phyloP scores from a whole-genome alignment of 2,888 invertebrate genomes.

The Parnassius glacialis region DNA sequence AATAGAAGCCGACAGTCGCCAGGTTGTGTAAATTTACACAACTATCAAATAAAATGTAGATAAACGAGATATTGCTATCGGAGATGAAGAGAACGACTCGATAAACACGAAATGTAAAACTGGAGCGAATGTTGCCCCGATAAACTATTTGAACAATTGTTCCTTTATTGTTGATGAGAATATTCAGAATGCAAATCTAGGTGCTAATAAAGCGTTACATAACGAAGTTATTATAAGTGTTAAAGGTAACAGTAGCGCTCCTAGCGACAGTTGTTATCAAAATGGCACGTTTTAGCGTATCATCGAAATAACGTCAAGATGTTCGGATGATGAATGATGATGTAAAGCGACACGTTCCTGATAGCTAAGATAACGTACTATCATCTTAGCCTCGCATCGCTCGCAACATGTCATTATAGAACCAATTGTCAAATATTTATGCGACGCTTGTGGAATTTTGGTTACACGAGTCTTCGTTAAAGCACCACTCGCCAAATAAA shows the following conservation, averaged over 20 bases:
- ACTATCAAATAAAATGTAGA: constrained; percentile 17
- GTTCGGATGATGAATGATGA: constrained; percentile 69
- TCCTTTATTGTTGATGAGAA: constrained; percentile 2
- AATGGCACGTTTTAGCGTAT: constrained; percentile 50
- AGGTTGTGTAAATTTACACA: constrained; percentile 25
- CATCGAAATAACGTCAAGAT: constrained; percentile 56
- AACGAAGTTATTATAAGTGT: constrained; percentile 32
- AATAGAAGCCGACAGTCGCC: constrained; percentile 5
- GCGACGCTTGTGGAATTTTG: constrained; percentile 33
- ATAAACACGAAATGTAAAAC: constrained; percentile 17
- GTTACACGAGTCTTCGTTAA: not conserved
- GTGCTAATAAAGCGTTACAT: constrained; percentile 22
- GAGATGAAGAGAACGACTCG: constrained; percentile 3
- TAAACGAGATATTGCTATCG: constrained; percentile 23
- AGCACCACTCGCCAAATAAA: constrained; percentile 13
- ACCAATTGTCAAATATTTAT: constrained; percentile 34
- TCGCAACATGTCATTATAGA: too few species aligned
- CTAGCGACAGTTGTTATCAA: constrained; percentile 45
- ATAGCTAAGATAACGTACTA: constrained; percentile 53
- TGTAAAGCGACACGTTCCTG: constrained; percentile 42
- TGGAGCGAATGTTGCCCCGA: constrained; percentile 18
- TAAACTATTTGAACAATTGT: constrained; percentile 7
- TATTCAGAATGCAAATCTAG: constrained; percentile 13
- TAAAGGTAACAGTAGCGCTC: constrained; percentile 31
- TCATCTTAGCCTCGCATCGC: constrained; percentile 34